A percentile compares a stretch with the other conserved stretches of the same genome.
phyloP scores from a whole-genome alignment of 2,797 vertebrate genomes.

The Petrocephalus sullivani region DNA sequence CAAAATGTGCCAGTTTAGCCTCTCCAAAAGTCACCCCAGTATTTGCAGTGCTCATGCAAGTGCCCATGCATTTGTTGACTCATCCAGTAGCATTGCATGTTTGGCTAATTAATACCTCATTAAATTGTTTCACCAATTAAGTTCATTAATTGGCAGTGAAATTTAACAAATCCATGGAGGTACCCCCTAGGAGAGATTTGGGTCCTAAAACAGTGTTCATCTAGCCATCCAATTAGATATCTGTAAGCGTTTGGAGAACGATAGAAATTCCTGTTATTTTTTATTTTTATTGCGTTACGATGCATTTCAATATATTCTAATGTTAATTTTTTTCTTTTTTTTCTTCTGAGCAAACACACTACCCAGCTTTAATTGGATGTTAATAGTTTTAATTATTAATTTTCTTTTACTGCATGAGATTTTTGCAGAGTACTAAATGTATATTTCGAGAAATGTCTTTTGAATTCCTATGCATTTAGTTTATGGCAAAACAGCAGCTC shows the following conservation, averaged over 20 bases:
- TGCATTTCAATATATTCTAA: not conserved
- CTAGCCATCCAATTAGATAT: not conserved
- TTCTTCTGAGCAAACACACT: not conserved
- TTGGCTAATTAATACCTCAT: not conserved
- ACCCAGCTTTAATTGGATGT: not conserved
- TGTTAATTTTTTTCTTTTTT: not conserved
- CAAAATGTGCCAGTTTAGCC: not conserved
- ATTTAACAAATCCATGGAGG: not conserved
- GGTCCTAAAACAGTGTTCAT: not conserved
- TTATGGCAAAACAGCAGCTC: not conserved
- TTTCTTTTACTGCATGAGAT: not conserved
- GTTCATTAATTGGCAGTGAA: not conserved
- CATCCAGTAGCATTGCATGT: not conserved
- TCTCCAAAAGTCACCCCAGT: not conserved
- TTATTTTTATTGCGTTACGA: not conserved
- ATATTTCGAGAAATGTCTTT: not conserved
- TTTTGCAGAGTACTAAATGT: not conserved
- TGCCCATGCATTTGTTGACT: not conserved
- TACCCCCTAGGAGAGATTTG: not conserved
- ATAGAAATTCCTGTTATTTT: not conserved
- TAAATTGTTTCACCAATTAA: not conserved
- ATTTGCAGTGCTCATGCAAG: not conserved
- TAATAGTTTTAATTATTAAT: not conserved
- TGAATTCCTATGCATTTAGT: not conserved
- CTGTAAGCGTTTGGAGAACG: not conserved